Evolutionary conservation across 2,888 invertebrate species (phyloP), one percentile per base, ranked within the genome.

Genomic region (Acleris cristana): DNA sequence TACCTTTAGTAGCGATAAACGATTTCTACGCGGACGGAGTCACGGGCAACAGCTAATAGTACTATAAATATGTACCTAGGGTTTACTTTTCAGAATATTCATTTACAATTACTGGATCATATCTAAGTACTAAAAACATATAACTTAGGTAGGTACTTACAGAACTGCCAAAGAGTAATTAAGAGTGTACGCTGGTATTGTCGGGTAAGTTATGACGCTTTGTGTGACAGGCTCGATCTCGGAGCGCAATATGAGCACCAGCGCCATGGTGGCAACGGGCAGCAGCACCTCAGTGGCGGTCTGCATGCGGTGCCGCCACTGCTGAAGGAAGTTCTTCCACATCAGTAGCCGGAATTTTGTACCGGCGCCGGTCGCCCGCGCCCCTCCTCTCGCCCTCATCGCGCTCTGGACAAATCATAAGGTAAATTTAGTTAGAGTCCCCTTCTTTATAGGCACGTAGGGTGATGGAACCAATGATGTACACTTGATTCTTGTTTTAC

Each of bases 291-390:
- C 97, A 48, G 95, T 80, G 1, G 93, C 60, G 0, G 97, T 95
- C 80, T 96, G 95, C 52, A 94, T 71, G 59, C 94, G 95, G 83
- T 95, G 96, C 70, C 96, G 92, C 91, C 94, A 95, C 88, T 97
- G 96, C 53, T 97, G 94, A 3, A 95, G 85, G 88, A 95, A 96
- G 84, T 97, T 97, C 88, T 97, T 97, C 97, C 97, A 97, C 85
- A 96, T 93, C 68, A 97, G 88, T 71, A 97, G 89, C 16, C 92
- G 82, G 80, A 97, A 96, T 82, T 95, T 95, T 44, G 92, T 87
- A 82, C 88, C 92, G 3, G 87, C 83, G 16, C 80, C 77, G 2
- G 90, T 84, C 58, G 82, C 82, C 58, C 58, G 70, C 52, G 70
- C 71, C 57, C 72, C 75, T 55, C 65, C 69, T 56, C 65, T 71